Evolutionary conservation across 2,888 invertebrate genomes (phyloP), one percentile per base, ranked within the genome.

Genomic region (Trypoxylon attenuatum): DNA sequence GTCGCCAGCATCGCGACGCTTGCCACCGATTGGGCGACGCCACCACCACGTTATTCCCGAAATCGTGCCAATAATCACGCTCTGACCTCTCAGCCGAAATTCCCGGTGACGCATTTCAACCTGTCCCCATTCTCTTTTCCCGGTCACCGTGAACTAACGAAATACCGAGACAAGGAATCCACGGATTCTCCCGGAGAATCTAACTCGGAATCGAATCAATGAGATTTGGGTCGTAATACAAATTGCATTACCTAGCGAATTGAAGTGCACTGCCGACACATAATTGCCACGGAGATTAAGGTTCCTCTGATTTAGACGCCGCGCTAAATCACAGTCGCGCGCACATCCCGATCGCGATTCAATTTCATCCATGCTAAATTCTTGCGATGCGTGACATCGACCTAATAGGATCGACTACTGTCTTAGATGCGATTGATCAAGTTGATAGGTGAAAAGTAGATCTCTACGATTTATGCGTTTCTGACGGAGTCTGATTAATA

Each of bases 1-100:
- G 15, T 33, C 47, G 50, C 46, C 29, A 52, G 39, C 42, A 56
- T 52, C 18, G 33, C 57, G 51, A 58, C 29, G 63, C 55, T 46
- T 64, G 49, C 54, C 50, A 64, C 42, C 54, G 60, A 59, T 65
- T 50, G 54, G 65, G 54, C 58, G 67, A 64, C 38, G 18, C 39
- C n/a, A n/a, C n/a, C 33, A 13, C 33, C n/a, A 13, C 33, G 33
- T 33, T 33, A 43, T 53, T 19, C 27, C 22, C 39, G 19, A 52
- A 47, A 63, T 41, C 55, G 50, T 51, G 49, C 49, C 49, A 56
- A 42, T 56, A 49, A 56, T 56, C 29, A 18, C 42, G 29, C 5
- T n/a, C n/a, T 8, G 29, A 33, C 33, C 10, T 33, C 33, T n/a
- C n/a, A n/a, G 33, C 33, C 33, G 33, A 33, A 33, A 33, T 33